Conservation (phyloP, 2,888 invertebrate species). For the Caradrina clavipalpis region DNA sequence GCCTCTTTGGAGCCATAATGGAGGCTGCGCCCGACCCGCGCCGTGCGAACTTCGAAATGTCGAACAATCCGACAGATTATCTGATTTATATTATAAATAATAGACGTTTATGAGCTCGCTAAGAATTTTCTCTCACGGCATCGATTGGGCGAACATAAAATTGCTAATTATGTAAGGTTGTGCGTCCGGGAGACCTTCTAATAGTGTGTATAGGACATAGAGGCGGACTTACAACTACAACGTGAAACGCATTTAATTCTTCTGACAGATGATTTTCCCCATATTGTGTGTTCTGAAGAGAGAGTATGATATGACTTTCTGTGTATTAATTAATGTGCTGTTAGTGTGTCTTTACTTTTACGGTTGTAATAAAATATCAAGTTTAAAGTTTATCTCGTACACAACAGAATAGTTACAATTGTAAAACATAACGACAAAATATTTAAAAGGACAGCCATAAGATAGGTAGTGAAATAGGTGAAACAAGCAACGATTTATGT, state of each 20-base stretch:
- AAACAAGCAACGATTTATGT: too few relatives aligned
- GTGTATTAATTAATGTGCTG: neutral
- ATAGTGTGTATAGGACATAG: neutral
- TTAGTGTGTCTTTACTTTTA: constrained; percentile 11
- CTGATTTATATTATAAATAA: constrained; percentile 71
- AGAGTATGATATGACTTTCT: neutral
- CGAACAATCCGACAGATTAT: constrained; percentile 68
- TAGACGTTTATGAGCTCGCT: constrained; percentile 51
- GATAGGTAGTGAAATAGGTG: too few relatives aligned
- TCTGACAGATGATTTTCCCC: constrained; percentile 2
- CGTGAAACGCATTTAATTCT: constrained; percentile 4
- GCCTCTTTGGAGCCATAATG: constrained; percentile 62
- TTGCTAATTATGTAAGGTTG: constrained; percentile 45
- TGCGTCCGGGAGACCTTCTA: neutral
- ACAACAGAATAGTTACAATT: neutral
- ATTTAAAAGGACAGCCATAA: too few relatives aligned
- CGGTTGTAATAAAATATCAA: constrained; percentile 15
- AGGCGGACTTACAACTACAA: neutral
- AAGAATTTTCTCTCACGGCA: constrained; percentile 60
- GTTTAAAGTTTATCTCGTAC: too few relatives aligned
- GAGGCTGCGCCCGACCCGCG: constrained; percentile 50
- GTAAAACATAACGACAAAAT: too few relatives aligned
- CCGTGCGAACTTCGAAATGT: constrained; percentile 73
- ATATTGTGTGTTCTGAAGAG: constrained; percentile 2
- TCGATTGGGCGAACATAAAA: constrained; percentile 45